These are phyloP conservation scores for Channa maculata DNA, from an alignment of 2,113 vertebrate genomes.

Conservation along the genomic window DNA sequence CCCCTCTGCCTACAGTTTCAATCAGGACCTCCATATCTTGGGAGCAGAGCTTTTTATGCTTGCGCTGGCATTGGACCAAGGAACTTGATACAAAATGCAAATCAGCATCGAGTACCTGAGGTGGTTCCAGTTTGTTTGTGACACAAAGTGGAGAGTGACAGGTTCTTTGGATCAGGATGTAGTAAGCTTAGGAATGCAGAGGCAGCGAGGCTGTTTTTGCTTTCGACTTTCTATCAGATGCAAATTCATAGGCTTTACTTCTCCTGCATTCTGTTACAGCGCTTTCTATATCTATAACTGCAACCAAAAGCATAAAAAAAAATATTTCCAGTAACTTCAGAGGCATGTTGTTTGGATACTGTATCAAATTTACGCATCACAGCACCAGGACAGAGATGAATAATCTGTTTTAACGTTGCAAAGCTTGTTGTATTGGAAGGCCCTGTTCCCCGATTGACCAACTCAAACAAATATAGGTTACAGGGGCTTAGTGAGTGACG, in stretches of 20 bases:
- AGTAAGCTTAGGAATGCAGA: conserved; percentile 47
- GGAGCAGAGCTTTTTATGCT: conserved; percentile 68
- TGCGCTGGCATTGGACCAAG: conserved; percentile 69
- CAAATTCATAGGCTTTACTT: conserved; percentile 13
- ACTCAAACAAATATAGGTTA: conserved; percentile 64
- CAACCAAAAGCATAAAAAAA: conserved; percentile 33
- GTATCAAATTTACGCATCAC: conserved; percentile 39
- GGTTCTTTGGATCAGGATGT: conserved; percentile 56
- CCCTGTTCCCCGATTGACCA: conserved; percentile 25
- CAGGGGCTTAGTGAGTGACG: conserved; percentile 44
- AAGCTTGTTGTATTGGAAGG: conserved; percentile 41
- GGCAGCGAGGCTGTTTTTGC: conserved; percentile 61
- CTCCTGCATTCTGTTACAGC: conserved; percentile 18
- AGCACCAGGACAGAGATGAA: conserved; percentile 48
- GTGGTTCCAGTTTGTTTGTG: conserved; percentile 73
- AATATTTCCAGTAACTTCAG: conserved; percentile 34
- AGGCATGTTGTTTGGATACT: conserved; percentile 3
- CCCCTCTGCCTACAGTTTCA: conserved; percentile 72
- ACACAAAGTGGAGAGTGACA: conserved; percentile 70
- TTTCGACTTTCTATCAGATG: conserved; percentile 41
- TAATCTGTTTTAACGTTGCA: conserved; percentile 42
- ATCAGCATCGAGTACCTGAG: conserved; percentile 73
- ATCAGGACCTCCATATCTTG: conserved; percentile 73
- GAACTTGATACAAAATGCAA: conserved; percentile 78
- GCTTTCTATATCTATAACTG: conserved; percentile 30